Evolutionary conservation across 2,797 vertebrate genomes (phyloP).

Genomic region (Pempheris klunzingeri): DNA sequence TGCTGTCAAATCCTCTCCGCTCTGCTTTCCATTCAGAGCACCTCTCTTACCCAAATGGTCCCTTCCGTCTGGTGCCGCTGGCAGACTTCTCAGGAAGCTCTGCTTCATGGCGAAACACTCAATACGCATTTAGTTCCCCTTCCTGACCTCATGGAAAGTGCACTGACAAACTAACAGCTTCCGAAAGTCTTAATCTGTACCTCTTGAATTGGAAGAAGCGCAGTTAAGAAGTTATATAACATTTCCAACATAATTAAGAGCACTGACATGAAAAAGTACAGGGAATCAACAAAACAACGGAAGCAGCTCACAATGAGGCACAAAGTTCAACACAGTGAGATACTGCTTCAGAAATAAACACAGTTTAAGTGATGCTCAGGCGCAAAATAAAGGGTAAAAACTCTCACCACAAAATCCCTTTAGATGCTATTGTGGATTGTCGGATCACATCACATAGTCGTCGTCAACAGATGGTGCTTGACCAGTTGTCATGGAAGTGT

Average conservation of each 20-base stretch:
- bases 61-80: conserved; percentile 30
- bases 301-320: background rate
- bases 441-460: background rate
- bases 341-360: background rate
- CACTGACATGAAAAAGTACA: background rate
- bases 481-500: background rate
- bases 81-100: conserved; percentile 57
- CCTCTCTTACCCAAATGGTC: conserved; percentile 20
- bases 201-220: conserved; percentile 2
- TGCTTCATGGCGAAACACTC: conserved; percentile 48
- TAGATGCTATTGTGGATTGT: no score
- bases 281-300: background rate
- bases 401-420: no score
- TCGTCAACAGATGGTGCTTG: conserved; percentile 7
- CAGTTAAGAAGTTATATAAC: conserved; percentile 6
- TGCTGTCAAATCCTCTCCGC: conserved; percentile 50
- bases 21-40: conserved; percentile 25
- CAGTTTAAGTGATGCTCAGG: background rate
- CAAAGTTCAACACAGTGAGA: background rate
- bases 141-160: conserved; percentile 47
- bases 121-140: conserved; percentile 52
- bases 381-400: background rate
- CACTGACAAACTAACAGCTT: conserved; percentile 26
- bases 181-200: conserved; percentile 17
- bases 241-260: background rate